Percentiles rank a stretch among this genome's conserved stretches.
Conservation (phyloP, 2,888 invertebrate species). For the Zaprionus bogoriensis region DNA sequence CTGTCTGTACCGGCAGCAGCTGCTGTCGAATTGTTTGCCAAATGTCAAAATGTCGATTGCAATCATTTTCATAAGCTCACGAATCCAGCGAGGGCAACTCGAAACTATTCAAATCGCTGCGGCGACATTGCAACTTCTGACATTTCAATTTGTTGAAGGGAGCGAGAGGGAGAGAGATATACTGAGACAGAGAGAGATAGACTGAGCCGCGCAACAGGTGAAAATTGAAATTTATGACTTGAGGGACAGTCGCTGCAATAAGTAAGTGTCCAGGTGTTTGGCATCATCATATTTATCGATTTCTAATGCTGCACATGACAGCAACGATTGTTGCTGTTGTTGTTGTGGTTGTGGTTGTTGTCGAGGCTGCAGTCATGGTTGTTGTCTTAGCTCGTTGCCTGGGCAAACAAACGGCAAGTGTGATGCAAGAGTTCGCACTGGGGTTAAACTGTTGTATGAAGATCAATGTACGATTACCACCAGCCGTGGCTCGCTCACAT, state of each 20-base stretch:
- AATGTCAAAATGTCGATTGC: constrained; percentile 52
- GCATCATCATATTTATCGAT: constrained; percentile 62
- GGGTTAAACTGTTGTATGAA: constrained; percentile 77
- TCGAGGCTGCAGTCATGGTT: constrained; percentile 18
- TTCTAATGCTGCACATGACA: constrained; percentile 66
- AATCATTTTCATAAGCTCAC: constrained; percentile 35
- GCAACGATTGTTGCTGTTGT: constrained; percentile 14
- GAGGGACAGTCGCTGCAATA: constrained; percentile 45
- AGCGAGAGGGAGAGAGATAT: not conserved
- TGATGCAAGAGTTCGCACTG: constrained; percentile 71
- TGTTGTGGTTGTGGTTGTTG: constrained; percentile 22
- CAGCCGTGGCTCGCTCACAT: constrained; percentile 13
- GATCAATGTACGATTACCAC: constrained; percentile 66
- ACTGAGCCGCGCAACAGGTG: constrained; percentile 43
- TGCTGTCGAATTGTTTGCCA: constrained; percentile 36
- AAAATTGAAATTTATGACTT: constrained; percentile 65
- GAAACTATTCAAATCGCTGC: constrained; percentile 16
- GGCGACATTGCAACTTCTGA: constrained; percentile 43
- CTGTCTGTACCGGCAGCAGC: constrained; percentile 6
- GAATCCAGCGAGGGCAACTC: constrained; percentile 2
- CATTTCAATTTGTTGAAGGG: constrained; percentile 62
- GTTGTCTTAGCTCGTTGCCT: constrained; percentile 8
- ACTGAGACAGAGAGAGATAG: not conserved
- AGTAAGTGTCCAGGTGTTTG: constrained; percentile 41
- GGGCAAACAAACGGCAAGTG: too few relatives aligned